Base-by-base conservation (phyloP, 2,113 vertebrate genomes). In the Oncorhynchus gorbuscha region DNA sequence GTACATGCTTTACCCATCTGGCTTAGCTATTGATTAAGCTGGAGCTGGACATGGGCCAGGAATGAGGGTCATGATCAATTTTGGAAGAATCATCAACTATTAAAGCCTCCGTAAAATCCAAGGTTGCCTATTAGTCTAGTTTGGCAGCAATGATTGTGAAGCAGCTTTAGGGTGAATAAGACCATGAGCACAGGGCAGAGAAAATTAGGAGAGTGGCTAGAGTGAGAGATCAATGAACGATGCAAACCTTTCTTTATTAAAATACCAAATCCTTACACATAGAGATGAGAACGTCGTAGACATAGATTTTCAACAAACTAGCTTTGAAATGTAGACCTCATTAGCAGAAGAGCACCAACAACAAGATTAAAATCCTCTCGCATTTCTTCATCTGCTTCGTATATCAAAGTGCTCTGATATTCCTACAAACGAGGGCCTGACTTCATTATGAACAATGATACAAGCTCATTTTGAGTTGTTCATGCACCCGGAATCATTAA, bases 341-440 rank as follows among this genome's bases (percentile, higher is more conserved):
- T 84, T 82, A 78, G 32, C 39, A 64, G 28, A 61, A 67, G 69
- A 75, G 74, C 16, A 51, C 67, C 51, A 64, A 78, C 69, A 81
- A 68, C 64, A 73, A 30, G 58, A 77, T 78, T 77, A 58, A 24
- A 77, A 28, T 28, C 30, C 72, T 69, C 51, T 18, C 14, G 14
- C 11, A 67, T 55, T 75, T n/a, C 9, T 18, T 55, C 51, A 2
- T 24, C 79, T 64, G 51, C 72, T 79, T 76, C 69, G 69, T 61
- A 55, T 73, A 80, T 77, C 68, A 72, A 80, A 69, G 72, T 51
- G 69, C 30, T 71, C 22, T 74, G 30, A 45, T 75, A 45, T 18
- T 28, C 30, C n/a, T 61, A 28, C 61, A 67, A 48, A 68, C 9
- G 9, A 7, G 13, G 55, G 45, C 55, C 76, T 13, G 22, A 72